These are phyloP conservation scores for Pleuronectes platessa DNA, from an alignment of 2,113 vertebrate species.

Conservation along the genomic window DNA sequence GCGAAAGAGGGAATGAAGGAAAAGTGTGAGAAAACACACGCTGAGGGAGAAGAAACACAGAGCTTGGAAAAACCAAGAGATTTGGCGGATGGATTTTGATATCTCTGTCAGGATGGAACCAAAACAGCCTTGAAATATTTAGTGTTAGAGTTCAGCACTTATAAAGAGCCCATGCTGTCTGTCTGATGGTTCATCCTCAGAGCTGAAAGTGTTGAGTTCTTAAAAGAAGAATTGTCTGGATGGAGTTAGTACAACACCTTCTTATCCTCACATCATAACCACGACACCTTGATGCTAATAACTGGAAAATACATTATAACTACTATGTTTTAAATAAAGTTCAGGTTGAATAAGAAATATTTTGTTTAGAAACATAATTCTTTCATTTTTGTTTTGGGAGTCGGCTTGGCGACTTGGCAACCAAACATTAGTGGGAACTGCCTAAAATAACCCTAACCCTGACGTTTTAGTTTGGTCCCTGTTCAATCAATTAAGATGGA, in stretches of 20 bases:
- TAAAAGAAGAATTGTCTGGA: not conserved
- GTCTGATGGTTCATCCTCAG: not conserved
- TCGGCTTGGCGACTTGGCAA: too few relatives aligned
- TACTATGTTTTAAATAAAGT: too few relatives aligned
- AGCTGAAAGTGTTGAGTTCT: too few relatives aligned
- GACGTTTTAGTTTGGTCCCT: too few relatives aligned
- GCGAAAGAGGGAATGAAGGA: conserved; percentile 6
- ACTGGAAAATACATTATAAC: not conserved
- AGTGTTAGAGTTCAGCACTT: not conserved
- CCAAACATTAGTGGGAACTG: too few relatives aligned
- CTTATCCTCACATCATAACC: not conserved
- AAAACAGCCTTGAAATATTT: conserved; percentile 38
- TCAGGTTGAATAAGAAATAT: too few relatives aligned
- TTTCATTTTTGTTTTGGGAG: too few relatives aligned
- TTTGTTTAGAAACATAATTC: too few relatives aligned
- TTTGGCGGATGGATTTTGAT: conserved; percentile 39
- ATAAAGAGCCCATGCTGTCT: conserved; percentile 11
- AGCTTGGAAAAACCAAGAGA: conserved; percentile 42
- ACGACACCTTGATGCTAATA: conserved; percentile 1
- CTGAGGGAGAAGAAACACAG: not conserved
- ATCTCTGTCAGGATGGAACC: conserved; percentile 23
- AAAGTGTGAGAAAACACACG: conserved; percentile 27
- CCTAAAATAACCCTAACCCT: too few relatives aligned
- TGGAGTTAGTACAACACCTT: too few relatives aligned
- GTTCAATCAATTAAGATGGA: too few relatives aligned